A percentile compares a stretch with the other conserved stretches of the same genome.
Conservation (phyloP, 2,113 vertebrate genomes). For the Rhabdornis inornatus region DNA sequence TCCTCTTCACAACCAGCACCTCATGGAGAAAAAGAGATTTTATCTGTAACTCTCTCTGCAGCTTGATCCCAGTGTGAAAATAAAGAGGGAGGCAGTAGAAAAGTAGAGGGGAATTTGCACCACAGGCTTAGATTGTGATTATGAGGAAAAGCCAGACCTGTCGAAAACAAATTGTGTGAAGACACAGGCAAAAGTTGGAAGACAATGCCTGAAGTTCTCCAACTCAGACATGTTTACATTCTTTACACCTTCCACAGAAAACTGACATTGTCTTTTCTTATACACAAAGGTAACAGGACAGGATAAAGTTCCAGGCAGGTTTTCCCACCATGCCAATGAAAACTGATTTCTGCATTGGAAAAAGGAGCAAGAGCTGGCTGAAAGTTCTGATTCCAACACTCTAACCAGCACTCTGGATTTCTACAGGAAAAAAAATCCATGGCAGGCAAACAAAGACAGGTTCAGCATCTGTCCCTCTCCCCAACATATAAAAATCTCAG, state of each 20-base stretch:
- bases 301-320: constrained; percentile 6
- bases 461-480: neutral
- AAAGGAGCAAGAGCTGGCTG: neutral
- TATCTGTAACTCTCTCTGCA: constrained; percentile 13
- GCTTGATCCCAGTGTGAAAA: neutral
- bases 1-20: neutral
- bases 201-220: constrained; percentile 4
- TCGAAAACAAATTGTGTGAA: constrained; percentile 12
- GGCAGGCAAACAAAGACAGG: neutral
- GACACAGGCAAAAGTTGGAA: neutral
- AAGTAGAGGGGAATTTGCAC: neutral
- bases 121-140: neutral
- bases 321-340: constrained; percentile 11
- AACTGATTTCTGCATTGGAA: neutral
- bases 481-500: neutral
- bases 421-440: neutral
- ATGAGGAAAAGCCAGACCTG: neutral
- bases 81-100: neutral
- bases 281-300: constrained; percentile 27
- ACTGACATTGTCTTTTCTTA: constrained; percentile 10
- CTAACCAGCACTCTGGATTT: neutral
- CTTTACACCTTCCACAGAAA: constrained; percentile 36
- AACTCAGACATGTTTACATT: constrained; percentile 51
- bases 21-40: neutral
- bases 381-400: neutral